Base-by-base conservation (phyloP, 2,888 invertebrate genomes). In the Catocala nupta region DNA sequence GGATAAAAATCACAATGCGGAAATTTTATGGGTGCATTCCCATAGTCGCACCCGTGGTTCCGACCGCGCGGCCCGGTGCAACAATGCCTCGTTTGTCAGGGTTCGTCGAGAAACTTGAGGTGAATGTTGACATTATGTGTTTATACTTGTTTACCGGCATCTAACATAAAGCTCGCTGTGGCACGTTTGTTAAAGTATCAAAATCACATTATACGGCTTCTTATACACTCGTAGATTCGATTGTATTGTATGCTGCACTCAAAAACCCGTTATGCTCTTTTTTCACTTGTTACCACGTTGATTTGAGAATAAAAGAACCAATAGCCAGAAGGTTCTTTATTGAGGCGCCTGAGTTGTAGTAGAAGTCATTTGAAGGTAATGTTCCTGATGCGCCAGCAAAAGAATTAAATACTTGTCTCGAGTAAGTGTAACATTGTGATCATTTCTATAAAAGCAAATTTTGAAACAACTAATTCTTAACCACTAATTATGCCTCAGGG, bases 81-180 rank as follows among this genome's bases (percentile, higher is more conserved):
- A 92, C 92, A 92, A 92, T 92, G 79, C 84, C 81, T 90, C 91
- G 87, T 92, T 92, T 88, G 90, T 91, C 87, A 90, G 86, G 90
- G 90, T 89, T 91, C 89, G 88, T 80, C 86, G 86, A 84, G 83
- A 87, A 84, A 83, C 85, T 81, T 81, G 84, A 87, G 84, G 86
- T 82, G 82, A 73, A 77, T 75, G 77, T 77, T 75, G 77, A 77
- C 74, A 78, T 82, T 81, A 73, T 73, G 75, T 76, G 73, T 78
- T 80, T 78, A 75, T 69, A 70, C 70, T 73, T 77, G 75, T 69
- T 76, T 81, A 77, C 75, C 59, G 61, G 61, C 73, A 66, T 78
- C 75, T 76, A 77, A 78, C 70, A 75, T 74, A 73, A 71, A 70
- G 56, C 59, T 43, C 55, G 51, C 57, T 57, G 61, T 72, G 67